phyloP scores from a whole-genome alignment of 2,797 vertebrate species.

The Cygnus olor region DNA sequence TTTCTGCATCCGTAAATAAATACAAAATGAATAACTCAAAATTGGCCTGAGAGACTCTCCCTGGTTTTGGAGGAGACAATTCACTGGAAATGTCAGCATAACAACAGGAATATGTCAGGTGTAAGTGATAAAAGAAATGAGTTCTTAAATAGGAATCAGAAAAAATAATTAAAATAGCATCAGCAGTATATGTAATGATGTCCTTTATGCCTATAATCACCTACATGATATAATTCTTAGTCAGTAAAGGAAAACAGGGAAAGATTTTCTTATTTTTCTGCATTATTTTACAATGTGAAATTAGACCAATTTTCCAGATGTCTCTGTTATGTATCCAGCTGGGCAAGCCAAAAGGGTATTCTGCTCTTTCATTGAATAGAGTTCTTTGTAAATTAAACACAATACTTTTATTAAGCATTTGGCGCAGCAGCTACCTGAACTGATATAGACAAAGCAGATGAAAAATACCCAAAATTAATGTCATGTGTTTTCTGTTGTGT shows the following conservation, averaged over 20 bases:
- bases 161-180: slow-evolving; percentile 1
- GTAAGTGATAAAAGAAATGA: neutral
- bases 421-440: slow-evolving; percentile 40
- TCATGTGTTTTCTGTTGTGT: neutral
- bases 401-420: slow-evolving; percentile 38
- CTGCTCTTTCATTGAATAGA: slow-evolving; percentile 60
- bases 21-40: slow-evolving; percentile 7
- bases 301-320: slow-evolving; percentile 66
- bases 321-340: slow-evolving; percentile 27
- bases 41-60: neutral
- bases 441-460: slow-evolving; percentile 5
- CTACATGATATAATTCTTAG: slow-evolving; percentile 24
- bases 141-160: neutral
- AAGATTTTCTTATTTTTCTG: neutral
- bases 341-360: slow-evolving; percentile 41
- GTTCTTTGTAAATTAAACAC: slow-evolving; percentile 43
- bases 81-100: neutral
- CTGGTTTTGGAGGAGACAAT: neutral
- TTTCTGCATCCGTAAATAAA: slow-evolving; percentile 40
- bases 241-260: slow-evolving; percentile 25
- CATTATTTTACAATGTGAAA: slow-evolving; percentile 41
- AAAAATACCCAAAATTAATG: slow-evolving; percentile 28
- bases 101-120: neutral
- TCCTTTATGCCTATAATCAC: neutral
- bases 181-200: neutral